Percentiles rank a stretch among this genome's conserved stretches.
These are phyloP conservation scores for Apis dorsata DNA, from an alignment of 1,140 invertebrate species.

Conservation along the genomic window DNA sequence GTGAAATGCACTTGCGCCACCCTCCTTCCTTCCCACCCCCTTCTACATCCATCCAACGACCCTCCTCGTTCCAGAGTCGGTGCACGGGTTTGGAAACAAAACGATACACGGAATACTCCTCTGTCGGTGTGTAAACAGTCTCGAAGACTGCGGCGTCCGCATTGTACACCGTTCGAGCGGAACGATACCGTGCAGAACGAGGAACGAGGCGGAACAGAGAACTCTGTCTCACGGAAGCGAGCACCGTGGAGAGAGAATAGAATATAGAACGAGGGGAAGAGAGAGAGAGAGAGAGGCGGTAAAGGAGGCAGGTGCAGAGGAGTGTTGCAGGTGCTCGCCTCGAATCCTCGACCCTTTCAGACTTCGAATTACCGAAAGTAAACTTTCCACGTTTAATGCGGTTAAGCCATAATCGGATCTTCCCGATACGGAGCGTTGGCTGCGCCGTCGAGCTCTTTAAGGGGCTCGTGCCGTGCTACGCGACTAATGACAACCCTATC, in stretches of 20 bases:
- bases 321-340: slow-evolving; percentile 56
- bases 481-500: neutral
- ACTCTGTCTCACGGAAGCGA: slow-evolving; percentile 16
- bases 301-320: slow-evolving; percentile 19
- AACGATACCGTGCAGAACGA: slow-evolving; percentile 15
- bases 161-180: slow-evolving; percentile 19
- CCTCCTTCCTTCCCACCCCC: no score
- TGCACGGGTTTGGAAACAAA: slow-evolving; percentile 10
- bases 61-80: neutral
- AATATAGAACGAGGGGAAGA: neutral
- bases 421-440: slow-evolving; percentile 60
- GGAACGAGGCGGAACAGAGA: slow-evolving; percentile 16
- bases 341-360: slow-evolving; percentile 28
- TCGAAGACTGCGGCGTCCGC: slow-evolving; percentile 42
- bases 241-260: no score
- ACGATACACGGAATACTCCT: slow-evolving; percentile 2
- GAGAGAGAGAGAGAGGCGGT: no score
- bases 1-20: slow-evolving; percentile 18
- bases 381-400: slow-evolving; percentile 68
- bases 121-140: slow-evolving; percentile 32
- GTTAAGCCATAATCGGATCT: slow-evolving; percentile 69
- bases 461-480: slow-evolving; percentile 21
- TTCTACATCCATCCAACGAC: neutral
- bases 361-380: slow-evolving; percentile 65
- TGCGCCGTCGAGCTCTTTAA: slow-evolving; percentile 45